Base-by-base conservation (phyloP, 2,113 vertebrate genomes). In the Ceyx cyanopectus region DNA sequence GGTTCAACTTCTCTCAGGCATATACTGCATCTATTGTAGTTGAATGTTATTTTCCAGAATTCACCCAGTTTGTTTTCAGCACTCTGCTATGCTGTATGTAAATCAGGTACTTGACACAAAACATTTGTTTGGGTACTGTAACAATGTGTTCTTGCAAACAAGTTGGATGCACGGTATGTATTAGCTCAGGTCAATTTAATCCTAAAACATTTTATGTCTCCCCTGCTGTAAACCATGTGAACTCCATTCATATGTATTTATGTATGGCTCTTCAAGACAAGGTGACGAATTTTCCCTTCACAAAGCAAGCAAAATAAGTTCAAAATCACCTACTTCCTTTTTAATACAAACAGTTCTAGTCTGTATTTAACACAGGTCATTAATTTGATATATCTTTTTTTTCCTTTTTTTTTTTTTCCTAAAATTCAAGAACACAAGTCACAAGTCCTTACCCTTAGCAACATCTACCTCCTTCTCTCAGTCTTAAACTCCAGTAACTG, bases 311-410 rank as follows among this genome's bases (percentile, higher is more conserved):
- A 93, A 79, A 96, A 96, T 43, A 88, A 96, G 79, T 93, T 94
- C 85, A 92, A 74, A 96, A 94, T 92, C 87, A 93, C 86, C 79
- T 93, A 92, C 94, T 96, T 93, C 87, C 95, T 96, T 96, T 96
- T 94, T 93, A 93, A 93, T 94, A 87, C 82, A 92, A 96, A 93
- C 76, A 93, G 53, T 79, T 93, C 66, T 83, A 85, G 82, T 95
- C 94, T 85, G 78, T 87, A 96, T 97, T 96, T 96, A 95, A 95
- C 94, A 90, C 94, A 97, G 82, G 86, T 92, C 92, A 93, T 97
- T 96, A 95, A 96, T 90, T 75, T 85, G 66, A 78, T 95, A 67
- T 70, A 41, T 85, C 81, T 78, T 73, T 69, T 77, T 94, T 61
- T 27, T 45, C 32, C 40, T 50, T 87, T 7, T 63, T 32, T 12